phyloP scores from a whole-genome alignment of 2,113 vertebrate genomes.

The Seriola dumerili region DNA sequence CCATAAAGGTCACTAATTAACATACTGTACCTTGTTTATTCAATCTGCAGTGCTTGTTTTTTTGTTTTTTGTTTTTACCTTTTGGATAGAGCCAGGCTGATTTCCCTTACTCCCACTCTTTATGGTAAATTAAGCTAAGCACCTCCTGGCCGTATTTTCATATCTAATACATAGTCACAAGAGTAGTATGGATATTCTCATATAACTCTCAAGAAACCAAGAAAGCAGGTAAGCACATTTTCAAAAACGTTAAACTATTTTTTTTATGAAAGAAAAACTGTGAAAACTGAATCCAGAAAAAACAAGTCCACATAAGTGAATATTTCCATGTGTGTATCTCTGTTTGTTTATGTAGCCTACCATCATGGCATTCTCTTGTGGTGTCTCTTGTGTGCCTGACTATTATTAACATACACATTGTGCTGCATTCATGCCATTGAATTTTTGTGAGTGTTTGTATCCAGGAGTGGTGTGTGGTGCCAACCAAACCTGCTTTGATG shows the following conservation, averaged over 20 bases:
- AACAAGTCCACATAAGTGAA: too few relatives aligned
- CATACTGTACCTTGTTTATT: too few relatives aligned
- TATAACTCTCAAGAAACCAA: not conserved
- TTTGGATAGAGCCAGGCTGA: not conserved
- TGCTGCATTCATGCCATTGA: not conserved
- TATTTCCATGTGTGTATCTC: not conserved
- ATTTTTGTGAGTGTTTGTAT: conserved; percentile 11
- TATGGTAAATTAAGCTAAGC: not conserved
- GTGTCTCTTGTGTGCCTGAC: not conserved
- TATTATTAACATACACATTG: not conserved
- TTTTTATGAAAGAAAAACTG: not conserved
- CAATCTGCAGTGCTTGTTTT: not conserved
- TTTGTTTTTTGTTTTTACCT: not conserved
- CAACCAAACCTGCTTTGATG: conserved; percentile 34
- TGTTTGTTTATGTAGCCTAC: not conserved
- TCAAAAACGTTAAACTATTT: not conserved
- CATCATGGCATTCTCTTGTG: not conserved
- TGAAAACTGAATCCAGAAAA: not conserved
- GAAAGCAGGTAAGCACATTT: not conserved
- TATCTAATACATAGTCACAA: not conserved
- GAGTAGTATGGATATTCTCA: not conserved
- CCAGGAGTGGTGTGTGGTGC: not conserved
- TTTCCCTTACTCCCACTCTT: not conserved
- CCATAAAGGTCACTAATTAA: not conserved
- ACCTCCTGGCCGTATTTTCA: not conserved